phyloP scores from a whole-genome alignment of 1,140 invertebrate species.

The Hyles euphorbiae region DNA sequence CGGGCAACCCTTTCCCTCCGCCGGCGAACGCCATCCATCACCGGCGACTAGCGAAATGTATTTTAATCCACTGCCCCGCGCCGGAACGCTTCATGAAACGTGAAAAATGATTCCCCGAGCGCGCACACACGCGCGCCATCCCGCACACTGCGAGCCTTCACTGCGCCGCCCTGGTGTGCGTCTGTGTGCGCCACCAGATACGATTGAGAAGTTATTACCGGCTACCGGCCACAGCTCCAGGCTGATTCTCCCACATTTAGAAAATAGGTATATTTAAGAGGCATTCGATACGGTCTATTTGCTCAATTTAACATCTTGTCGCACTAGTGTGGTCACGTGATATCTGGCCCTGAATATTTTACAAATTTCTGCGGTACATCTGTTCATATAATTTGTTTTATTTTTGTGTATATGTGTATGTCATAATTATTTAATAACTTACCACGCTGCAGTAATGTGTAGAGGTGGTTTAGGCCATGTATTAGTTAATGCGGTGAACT shows the following conservation, averaged over 20 bases:
- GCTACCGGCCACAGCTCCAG: background rate
- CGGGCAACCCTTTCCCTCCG: constrained; percentile 55
- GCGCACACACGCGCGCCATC: constrained; percentile 28
- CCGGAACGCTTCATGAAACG: constrained; percentile 66
- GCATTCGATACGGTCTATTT: constrained; percentile 7
- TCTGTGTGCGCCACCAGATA: constrained; percentile 10
- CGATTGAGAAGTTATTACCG: constrained; percentile 24
- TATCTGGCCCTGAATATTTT: too few relatives aligned
- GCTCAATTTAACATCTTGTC: constrained; percentile 1
- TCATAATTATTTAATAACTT: too few relatives aligned
- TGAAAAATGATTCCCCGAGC: constrained; percentile 65
- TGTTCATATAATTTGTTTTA: too few relatives aligned
- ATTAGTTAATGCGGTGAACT: too few relatives aligned
- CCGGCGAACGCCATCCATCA: constrained; percentile 56
- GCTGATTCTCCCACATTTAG: constrained; percentile 1
- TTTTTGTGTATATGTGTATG: too few relatives aligned
- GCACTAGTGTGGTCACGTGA: too few relatives aligned
- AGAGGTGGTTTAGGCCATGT: too few relatives aligned
- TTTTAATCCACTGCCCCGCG: constrained; percentile 69
- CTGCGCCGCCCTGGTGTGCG: background rate
- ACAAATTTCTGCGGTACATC: too few relatives aligned
- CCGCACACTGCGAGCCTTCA: constrained; percentile 6
- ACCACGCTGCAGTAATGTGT: too few relatives aligned
- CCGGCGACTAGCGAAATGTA: constrained; percentile 64
- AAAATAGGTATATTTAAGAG: constrained; percentile 2